These are phyloP conservation scores for Scaptomyza flava DNA, from an alignment of 2,888 invertebrate genomes.

Conservation along the genomic window DNA sequence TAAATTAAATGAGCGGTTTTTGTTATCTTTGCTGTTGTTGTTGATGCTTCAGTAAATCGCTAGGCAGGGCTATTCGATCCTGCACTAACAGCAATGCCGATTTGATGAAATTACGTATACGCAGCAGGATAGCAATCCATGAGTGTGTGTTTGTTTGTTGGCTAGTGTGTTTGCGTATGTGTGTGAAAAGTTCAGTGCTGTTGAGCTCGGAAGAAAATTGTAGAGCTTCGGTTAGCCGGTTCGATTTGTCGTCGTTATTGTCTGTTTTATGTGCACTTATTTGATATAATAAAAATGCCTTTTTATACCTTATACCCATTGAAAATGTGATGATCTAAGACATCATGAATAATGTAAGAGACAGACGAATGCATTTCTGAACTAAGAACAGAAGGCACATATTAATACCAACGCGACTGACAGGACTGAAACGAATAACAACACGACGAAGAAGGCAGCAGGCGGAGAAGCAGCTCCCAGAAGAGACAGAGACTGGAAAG, in stretches of 20 bases:
- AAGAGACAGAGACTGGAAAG: too few relatives aligned
- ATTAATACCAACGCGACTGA: too few relatives aligned
- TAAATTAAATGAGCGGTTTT: conserved; percentile 61
- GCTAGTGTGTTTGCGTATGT: not conserved
- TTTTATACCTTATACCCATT: not conserved
- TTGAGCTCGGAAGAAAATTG: conserved; percentile 21
- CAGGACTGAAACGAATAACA: too few relatives aligned
- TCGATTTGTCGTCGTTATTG: conserved; percentile 42
- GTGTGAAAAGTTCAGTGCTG: conserved; percentile 6
- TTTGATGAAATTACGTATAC: conserved; percentile 69
- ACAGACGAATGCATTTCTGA: too few relatives aligned
- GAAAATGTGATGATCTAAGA: too few relatives aligned
- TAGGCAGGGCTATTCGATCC: conserved; percentile 7
- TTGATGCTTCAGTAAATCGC: conserved; percentile 22
- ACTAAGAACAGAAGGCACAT: too few relatives aligned
- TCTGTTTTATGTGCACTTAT: conserved; percentile 25
- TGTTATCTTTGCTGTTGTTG: conserved; percentile 18
- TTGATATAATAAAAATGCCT: not conserved
- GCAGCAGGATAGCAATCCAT: conserved; percentile 40
- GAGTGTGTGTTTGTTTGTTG: not conserved
- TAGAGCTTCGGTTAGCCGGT: conserved; percentile 18
- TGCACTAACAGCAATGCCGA: conserved; percentile 39
- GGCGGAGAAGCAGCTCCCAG: too few relatives aligned
- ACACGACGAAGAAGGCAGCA: too few relatives aligned
- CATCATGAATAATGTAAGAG: too few relatives aligned